These are phyloP conservation scores for mouse (Mus musculus) DNA, from an alignment of 2,113 vertebrate genomes.

Conservation along the genomic window DNA sequence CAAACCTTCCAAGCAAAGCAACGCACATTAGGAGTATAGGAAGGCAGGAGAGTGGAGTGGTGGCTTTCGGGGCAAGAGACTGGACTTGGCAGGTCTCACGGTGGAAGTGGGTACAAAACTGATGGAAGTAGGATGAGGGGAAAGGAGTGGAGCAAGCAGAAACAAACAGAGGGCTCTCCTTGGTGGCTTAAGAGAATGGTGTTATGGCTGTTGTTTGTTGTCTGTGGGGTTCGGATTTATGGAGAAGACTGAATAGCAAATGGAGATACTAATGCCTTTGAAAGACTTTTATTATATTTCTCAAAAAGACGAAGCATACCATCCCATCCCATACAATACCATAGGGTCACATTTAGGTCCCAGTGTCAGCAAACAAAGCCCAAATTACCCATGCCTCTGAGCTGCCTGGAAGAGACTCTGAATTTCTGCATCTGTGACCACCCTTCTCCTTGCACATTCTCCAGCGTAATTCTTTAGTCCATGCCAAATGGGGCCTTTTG, in stretches of 20 bases:
- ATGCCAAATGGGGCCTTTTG: neutral
- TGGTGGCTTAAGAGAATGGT: neutral
- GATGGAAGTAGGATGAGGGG: neutral
- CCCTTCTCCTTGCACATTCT: neutral
- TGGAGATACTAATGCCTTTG: neutral
- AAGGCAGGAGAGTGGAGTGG: neutral
- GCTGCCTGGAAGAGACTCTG: neutral
- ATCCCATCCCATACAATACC: neutral
- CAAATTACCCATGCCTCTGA: neutral
- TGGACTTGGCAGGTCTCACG: neutral
- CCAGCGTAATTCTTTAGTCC: neutral
- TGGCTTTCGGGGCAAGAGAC: neutral
- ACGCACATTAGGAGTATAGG: neutral
- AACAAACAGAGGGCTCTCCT: neutral
- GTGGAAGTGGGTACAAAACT: neutral
- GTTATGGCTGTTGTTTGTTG: neutral
- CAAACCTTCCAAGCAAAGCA: neutral
- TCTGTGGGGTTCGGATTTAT: neutral
- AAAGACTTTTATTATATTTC: neutral
- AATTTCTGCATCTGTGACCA: neutral
- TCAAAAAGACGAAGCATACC: neutral
- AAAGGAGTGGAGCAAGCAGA: neutral
- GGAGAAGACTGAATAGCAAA: neutral
- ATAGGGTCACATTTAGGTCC: neutral
- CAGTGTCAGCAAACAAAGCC: constrained; percentile 45